These are phyloP conservation scores for Gobiocypris rarus DNA, from an alignment of 2,113 vertebrate species.

Conservation along the genomic window DNA sequence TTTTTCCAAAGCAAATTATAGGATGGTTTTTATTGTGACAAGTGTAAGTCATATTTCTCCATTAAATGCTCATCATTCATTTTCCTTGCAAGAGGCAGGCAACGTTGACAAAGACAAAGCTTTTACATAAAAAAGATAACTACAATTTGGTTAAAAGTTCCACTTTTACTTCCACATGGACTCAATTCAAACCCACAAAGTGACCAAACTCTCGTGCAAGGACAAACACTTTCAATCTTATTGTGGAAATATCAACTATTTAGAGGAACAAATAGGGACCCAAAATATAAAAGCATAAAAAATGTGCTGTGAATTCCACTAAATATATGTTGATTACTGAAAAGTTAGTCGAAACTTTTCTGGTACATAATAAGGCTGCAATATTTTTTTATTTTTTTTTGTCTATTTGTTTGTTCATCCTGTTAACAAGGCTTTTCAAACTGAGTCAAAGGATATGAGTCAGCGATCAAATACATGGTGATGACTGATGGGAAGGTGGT, in stretches of 20 bases:
- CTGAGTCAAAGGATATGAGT: not conserved
- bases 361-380: not conserved
- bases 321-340: not conserved
- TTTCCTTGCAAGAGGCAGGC: not conserved
- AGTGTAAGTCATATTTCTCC: not conserved
- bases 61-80: constrained; percentile 15
- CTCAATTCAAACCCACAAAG: constrained; percentile 32
- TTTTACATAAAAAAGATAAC: constrained; percentile 25
- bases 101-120: not conserved
- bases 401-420: constrained; percentile 6
- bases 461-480: not conserved
- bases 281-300: not conserved
- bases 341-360: not conserved
- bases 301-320: not conserved
- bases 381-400: no score
- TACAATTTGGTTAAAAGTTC: not conserved
- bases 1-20: constrained; percentile 23
- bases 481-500: not conserved
- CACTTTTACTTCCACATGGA: constrained; percentile 36
- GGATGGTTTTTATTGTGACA: not conserved
- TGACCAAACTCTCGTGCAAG: constrained; percentile 15
- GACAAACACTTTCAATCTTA: not conserved
- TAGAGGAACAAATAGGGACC: not conserved
- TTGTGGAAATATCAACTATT: not conserved
- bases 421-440: constrained; percentile 4